Evolutionary conservation across 2,888 invertebrate genomes (phyloP), one percentile per base, ranked within the genome.

Genomic region (Caenorhabditis zanzibari): DNA sequence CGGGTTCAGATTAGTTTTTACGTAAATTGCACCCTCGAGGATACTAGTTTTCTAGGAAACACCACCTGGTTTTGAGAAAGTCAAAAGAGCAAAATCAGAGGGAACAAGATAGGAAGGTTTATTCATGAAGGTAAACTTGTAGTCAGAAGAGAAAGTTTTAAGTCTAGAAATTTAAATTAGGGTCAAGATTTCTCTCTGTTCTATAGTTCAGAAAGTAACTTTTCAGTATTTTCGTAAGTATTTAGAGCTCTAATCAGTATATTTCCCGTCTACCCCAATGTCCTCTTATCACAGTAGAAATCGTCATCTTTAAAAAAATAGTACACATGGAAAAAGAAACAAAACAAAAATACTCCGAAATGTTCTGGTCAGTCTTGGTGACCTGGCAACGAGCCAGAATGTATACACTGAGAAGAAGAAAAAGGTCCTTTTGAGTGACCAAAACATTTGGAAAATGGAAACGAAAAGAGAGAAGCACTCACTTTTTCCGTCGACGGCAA

Each of bases 381-480:
- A 41, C 58, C 58, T 73, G 77, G 77, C 77, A 77, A 77, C 77
- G 69, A 71, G 68, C 54, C 69, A 59, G 19, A 77, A 77, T 69
- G 63, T 77, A 77, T 77, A 77, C 68, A 77, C 58, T 61, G 35
- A 52, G 74, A 44, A 16, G 56, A 7, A 56, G 32, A 47, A 49
- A 9, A 24, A 28, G 56, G 75, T 35, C 59, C 56, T 56, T 56
- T 71, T 28, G 58, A 59, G 73, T 47, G 61, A 61, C 61, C 61
- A 35, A 47, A 44, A 44, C 63, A 63, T 47, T 64, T 24, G 5
- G 54, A 14, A 26, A 54, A 54, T 22, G 22, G 59, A 61, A 58
- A 44, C 7, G n/a, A 56, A 61, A 66, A 41, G 32, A 68, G 56
- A 54, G 59, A 47, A 47, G 47, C 47, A 77, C 77, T 77, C 69